These are phyloP conservation scores for Phrynocephalus versicolor DNA, from an alignment of 2,113 vertebrate genomes.

Conservation along the genomic window DNA sequence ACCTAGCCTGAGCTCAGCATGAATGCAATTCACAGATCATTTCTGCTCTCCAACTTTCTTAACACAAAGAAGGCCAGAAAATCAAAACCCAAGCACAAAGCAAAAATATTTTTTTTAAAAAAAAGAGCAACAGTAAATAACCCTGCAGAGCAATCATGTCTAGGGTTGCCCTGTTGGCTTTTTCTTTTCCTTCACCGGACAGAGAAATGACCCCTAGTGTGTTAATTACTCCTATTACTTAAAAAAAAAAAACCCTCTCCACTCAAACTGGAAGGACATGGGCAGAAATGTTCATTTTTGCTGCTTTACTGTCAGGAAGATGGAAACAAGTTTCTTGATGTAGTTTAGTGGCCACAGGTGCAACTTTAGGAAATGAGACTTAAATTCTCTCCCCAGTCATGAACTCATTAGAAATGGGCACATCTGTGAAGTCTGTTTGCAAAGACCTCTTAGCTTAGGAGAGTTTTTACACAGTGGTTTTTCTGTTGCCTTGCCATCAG, in stretches of 20 bases:
- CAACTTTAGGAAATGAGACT: background rate
- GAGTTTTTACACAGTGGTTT: no score
- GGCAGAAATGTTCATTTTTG: conserved; percentile 61
- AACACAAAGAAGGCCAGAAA: conserved; percentile 73
- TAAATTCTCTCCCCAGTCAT: background rate
- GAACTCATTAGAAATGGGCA: background rate
- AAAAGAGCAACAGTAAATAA: conserved; percentile 75
- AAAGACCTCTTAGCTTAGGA: no score
- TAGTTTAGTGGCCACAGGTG: background rate
- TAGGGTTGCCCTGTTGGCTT: conserved; percentile 69
- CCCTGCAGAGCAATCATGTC: conserved; percentile 77
- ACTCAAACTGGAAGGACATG: conserved; percentile 65
- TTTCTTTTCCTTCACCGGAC: conserved; percentile 78
- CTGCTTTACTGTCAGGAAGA: conserved; percentile 17
- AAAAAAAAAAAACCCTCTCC: conserved; percentile 67
- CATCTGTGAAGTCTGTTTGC: background rate
- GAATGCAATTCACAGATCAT: conserved; percentile 77
- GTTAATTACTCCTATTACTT: conserved; percentile 81
- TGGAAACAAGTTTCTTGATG: conserved; percentile 39
- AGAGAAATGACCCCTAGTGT: conserved; percentile 75
- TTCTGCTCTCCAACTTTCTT: conserved; percentile 76
- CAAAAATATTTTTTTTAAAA: conserved; percentile 59
- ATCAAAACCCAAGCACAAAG: conserved; percentile 76
- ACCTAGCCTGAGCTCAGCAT: conserved; percentile 70
- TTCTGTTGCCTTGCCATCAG: no score